Base-by-base conservation (phyloP, 2,797 vertebrate species). In the Setipinna tenuifilis region DNA sequence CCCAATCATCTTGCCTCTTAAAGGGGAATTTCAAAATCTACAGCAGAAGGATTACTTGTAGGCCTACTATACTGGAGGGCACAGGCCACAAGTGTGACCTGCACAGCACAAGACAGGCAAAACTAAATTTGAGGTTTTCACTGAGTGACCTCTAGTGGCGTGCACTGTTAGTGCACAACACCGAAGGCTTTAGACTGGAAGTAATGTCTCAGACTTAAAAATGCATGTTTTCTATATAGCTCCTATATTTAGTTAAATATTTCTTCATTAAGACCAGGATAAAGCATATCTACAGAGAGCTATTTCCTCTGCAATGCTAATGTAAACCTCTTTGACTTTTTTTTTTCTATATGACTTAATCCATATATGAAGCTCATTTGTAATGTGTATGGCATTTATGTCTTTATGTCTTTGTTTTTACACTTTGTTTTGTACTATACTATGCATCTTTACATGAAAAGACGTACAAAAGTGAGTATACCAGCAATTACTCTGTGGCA, bases 311-410 rank as follows among this genome's bases (percentile, higher is more conserved):
- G 71, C 35, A 16, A 35, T 21, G 71, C 71, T 44, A 78, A 78
- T n/a, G 6, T 78, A 71, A 35, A 16, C 65, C 12, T 71, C 25
- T 71, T 65, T 65, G 23, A 16, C 17, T 9, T 44, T 35, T 78
- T 28, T 78, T 78, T 71, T 78, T 44, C 71, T 78, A 78, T 35
- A 44, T 78, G 35, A 41, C 41, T 78, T 78, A 41, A 41, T 78
- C 71, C 71, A 9, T 78, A 78, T 78, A 78, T 41, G 35, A 78
- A 78, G 71, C 71, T 44, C 6, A 78, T 78, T 78, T 78, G 71
- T 41, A 78, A 78, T 78, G 35, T 78, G 16, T 78, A 78, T 78
- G 71, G 44, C 71, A 19, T 41, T 41, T 78, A 41, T 78, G 35
- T 78, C 35, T 78, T 78, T 54, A 54, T 54, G 50, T 10, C 4